Evolutionary conservation across 2,888 invertebrate genomes (phyloP).

Genomic region (Masnerella sp.): DNA sequence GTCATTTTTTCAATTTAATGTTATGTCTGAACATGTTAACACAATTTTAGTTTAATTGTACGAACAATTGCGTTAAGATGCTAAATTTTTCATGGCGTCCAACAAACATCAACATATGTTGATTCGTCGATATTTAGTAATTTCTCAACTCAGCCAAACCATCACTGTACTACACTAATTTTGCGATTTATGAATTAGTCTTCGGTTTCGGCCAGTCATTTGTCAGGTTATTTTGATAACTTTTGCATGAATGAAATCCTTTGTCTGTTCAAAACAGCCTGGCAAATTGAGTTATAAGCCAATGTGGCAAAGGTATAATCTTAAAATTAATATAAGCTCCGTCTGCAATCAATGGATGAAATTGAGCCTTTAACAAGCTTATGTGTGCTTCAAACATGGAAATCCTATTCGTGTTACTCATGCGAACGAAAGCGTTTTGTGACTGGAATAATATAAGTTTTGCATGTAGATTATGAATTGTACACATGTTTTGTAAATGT

Average conservation of each 20-base stretch:
- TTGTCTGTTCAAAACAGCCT: conserved; percentile 7
- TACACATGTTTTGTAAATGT: conserved; percentile 51
- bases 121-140: too few relatives aligned
- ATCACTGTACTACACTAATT: too few relatives aligned
- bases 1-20: too few relatives aligned
- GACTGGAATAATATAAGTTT: conserved; percentile 25
- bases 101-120: too few relatives aligned
- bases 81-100: too few relatives aligned
- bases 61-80: too few relatives aligned
- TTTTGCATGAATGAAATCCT: neutral
- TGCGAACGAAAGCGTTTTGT: conserved; percentile 29
- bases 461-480: conserved; percentile 49
- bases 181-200: too few relatives aligned
- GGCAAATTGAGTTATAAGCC: neutral
- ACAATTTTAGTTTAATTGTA: too few relatives aligned
- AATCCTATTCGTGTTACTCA: conserved; percentile 9
- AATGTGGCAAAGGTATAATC: neutral
- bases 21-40: too few relatives aligned
- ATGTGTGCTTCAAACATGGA: conserved; percentile 24
- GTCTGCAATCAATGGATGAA: conserved; percentile 27
- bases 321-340: conserved; percentile 13
- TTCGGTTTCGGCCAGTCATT: neutral
- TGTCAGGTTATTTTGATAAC: conserved; percentile 5
- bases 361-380: conserved; percentile 16
- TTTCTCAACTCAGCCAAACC: too few relatives aligned